Conservation (phyloP, 30 jellyfish, hydroid and myxozoan genomes). For the Chironex yamaguchii region DNA sequence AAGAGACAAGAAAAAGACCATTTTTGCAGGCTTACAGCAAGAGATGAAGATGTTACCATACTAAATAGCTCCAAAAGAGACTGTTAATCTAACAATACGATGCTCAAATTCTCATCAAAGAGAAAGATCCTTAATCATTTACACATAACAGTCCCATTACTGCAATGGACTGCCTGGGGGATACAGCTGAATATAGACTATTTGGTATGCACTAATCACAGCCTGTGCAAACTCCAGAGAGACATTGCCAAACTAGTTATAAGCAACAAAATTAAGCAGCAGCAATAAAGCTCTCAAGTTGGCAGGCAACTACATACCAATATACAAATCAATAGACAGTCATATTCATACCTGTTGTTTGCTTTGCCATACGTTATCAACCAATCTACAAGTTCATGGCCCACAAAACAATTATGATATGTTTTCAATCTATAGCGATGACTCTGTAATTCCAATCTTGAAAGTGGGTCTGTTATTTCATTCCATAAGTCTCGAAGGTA, state of each 20-base stretch:
- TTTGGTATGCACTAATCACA: no score
- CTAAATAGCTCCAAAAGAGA: no score
- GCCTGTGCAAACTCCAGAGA: neutral
- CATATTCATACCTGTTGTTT: constrained; percentile 63
- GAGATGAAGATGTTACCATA: no score
- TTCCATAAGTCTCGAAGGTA: constrained; percentile 88
- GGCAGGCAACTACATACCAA: neutral
- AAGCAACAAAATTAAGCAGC: neutral
- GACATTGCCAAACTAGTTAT: neutral
- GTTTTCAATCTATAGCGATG: constrained; percentile 89
- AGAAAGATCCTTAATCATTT: no score
- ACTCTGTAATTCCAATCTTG: constrained; percentile 86
- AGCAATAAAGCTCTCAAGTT: neutral
- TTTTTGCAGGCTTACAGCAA: no score
- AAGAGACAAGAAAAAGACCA: no score
- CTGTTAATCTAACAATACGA: no score
- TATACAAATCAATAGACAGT: neutral
- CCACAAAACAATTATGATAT: constrained; percentile 88
- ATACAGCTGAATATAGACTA: no score
- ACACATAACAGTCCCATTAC: no score
- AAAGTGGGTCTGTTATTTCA: constrained; percentile 82
- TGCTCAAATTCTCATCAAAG: no score
- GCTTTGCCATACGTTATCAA: constrained; percentile 81
- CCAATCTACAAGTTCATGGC: constrained; percentile 95
- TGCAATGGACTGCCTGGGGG: no score